Evolutionary conservation across 2,888 invertebrate species (phyloP), one percentile per base, ranked within the genome.

Genomic region (Tetramorium bicarinatum): DNA sequence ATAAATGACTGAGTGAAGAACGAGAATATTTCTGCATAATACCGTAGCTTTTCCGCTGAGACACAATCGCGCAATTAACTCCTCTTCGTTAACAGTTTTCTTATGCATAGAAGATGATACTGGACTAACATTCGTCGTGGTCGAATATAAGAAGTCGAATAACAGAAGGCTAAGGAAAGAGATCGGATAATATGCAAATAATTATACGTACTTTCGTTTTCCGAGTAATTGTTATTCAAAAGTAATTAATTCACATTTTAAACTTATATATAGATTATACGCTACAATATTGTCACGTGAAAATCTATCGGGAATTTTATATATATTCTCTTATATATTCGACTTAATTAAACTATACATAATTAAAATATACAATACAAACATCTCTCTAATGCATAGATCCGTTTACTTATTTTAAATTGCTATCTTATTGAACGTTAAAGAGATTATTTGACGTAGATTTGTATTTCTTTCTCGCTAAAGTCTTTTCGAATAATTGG

Each of bases 401-500:
- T 9, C 9, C 13, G 9, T 56, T 15, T 59, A 6, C 7, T 56
- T 29, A 44, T 21, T n/a, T 38, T 11, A 21, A 49, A 66, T 52
- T 52, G 52, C 21, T 49, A 38, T 21, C 25, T 15, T 21, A 25
- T 38, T n/a, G 7, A 41, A 47, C 2, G 7, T 41, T 38, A 25
- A 52, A 54, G 8, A 47, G 49, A 64, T 49, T 13, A 13, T 52
- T 52, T 6, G 49, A 69, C 21, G 47, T 34, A 41, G 11, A 69
- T 85, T 84, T 84, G 75, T 87, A 88, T 91, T 89, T 85, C 49
- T 83, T n/a, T 66, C 83, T 74, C 84, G 88, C 82, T 88, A 88
- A 89, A 89, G 87, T 86, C 85, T 88, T 88, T 76, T 59, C 62
- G 67, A 85, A 87, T 88, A 85, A 88, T 88, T 87, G 75, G 64